Base-by-base conservation (phyloP, 2,113 vertebrate genomes). In the Peucedramus taeniatus region DNA sequence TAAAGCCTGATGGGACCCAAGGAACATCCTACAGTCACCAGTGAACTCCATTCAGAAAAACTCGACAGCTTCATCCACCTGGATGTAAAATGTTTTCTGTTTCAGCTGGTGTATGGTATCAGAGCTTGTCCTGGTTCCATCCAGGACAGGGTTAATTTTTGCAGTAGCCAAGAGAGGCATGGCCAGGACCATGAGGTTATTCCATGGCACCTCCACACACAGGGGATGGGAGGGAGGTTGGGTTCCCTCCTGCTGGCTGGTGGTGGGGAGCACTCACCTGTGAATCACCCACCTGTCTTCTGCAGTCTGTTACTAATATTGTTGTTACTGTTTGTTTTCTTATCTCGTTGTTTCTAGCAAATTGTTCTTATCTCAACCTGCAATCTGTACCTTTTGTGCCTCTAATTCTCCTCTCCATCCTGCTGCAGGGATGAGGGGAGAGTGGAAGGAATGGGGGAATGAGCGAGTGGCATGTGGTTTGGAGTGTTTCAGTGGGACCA, bases 391-490 rank as follows among this genome's bases (percentile, higher is more conserved):
- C 42, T 57, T 56, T 31, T 42, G 35, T 31, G 51, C 44, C 14
- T 85, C 33, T 23, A 44, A 27, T 59, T 51, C 17, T 59, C 11
- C 14, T 50, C 53, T 51, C 31, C 45, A 44, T 51, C 33, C 39
- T 45, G 8, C 84, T 17, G 8, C 22, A 28, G 28, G 39, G 22
- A 19, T 53, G 33, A 69, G 33, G 53, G 26, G 12, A 42, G 22
- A 39, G n/a, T 15, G 27, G 40, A 56, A 6, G 23, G 26, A 40
- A 66, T 24, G 16, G 2, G 24, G 2, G 13, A 76, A 23, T 57
- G 11, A 51, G 27, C 0, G 0, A 66, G 5, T 2, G 0, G 12
- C 4, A 7, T 39, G 18, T 51, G 15, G 15, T 60, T 60, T 60
- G 45, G 31, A 68, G 39, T 45, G 10, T 87, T 78, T 69, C 37